Base-by-base conservation (phyloP, 2,888 invertebrate species). In the Kuschelorhynchus macadamiae region DNA sequence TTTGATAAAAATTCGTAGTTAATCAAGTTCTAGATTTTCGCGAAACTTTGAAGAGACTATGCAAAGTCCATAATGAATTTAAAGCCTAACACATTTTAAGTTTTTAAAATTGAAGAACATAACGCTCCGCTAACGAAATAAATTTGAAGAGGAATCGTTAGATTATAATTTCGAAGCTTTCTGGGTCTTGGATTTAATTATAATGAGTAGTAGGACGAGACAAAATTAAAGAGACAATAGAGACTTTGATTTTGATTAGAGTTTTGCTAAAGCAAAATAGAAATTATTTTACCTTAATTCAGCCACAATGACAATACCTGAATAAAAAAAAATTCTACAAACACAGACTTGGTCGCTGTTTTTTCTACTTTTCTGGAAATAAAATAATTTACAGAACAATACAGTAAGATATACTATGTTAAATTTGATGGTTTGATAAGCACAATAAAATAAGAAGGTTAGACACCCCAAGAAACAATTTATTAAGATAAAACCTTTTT, bases 91-190 rank as follows among this genome's bases (percentile, higher is more conserved):
- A 44, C n/a, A 44, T 25, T 50, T 32, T 25, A 30, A 52, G 14
- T 30, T 52, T 55, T 52, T 61, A 61, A 42, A 61, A 42, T 49
- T 60, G 39, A 41, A 55, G 52, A 50, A 42, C n/a, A 39, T 49
- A 21, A 25, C 44, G 42, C 30, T 42, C 7, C 12, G 32, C 50
- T 47, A 47, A 25, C 50, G 41, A 50, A 36, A 61, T 41, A 50
- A 16, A 61, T 61, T 61, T 42, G n/a, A 59, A 47, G 32, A 60
- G 32, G 50, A 61, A 50, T 52, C 39, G 61, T 42, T 52, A 41
- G 50, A 61, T 50, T 47, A 50, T 39, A 61, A 61, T 50, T 61
- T 61, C 20, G 39, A 25, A 47, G 61, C 50, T 41, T 41, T 14
- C 12, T 16, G 9, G 11, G 33, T 12, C 33, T 59, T 32, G 32